phyloP scores from a whole-genome alignment of 2,113 vertebrate species.

The Podarcis raffonei region DNA sequence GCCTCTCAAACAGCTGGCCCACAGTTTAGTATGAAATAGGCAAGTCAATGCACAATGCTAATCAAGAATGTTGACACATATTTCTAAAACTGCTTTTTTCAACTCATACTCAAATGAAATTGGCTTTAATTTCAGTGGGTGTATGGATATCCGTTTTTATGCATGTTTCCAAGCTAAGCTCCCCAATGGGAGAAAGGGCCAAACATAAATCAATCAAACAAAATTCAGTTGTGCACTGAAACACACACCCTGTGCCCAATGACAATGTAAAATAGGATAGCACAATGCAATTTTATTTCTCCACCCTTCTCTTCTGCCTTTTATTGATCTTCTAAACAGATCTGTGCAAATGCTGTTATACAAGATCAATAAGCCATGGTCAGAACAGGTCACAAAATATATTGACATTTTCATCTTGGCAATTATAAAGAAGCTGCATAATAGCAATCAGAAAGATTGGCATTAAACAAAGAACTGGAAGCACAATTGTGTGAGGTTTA shows the following conservation, averaged over 20 bases:
- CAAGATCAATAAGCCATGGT: conserved; percentile 32
- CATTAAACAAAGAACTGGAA: not conserved
- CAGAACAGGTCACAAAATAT: conserved; percentile 29
- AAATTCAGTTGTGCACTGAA: too few species aligned
- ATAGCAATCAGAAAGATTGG: not conserved
- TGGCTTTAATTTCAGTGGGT: too few species aligned
- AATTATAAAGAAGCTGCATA: not conserved
- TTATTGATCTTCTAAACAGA: not conserved
- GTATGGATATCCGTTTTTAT: too few species aligned
- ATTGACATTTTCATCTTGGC: conserved; percentile 31
- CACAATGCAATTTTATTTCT: not conserved
- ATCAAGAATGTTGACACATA: too few species aligned
- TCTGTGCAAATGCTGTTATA: conserved; percentile 13
- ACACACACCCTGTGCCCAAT: not conserved
- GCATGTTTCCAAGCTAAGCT: too few species aligned
- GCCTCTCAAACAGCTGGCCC: too few species aligned
- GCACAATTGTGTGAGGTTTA: not conserved
- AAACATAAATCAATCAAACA: too few species aligned
- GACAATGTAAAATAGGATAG: not conserved
- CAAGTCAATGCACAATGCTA: not conserved
- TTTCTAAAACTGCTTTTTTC: too few species aligned
- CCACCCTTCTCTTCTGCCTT: not conserved
- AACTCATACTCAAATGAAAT: too few species aligned
- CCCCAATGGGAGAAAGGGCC: too few species aligned
- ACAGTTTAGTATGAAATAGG: too few species aligned